Conservation (phyloP, 1,140 invertebrate species). For the Theocolax elegans region DNA sequence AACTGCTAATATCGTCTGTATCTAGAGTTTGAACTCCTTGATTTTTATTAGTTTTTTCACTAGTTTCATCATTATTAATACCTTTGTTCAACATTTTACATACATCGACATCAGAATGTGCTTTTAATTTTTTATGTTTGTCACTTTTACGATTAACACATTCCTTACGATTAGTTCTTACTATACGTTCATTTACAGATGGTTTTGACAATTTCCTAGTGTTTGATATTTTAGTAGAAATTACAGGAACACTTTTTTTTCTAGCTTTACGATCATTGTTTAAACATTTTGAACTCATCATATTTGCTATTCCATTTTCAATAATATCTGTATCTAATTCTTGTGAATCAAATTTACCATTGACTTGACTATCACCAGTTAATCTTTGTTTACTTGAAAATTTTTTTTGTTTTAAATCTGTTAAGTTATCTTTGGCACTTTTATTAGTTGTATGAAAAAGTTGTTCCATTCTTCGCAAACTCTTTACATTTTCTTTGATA, state of each 20-base stretch:
- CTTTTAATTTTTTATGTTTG: conserved; percentile 43
- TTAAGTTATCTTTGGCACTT: conserved; percentile 47
- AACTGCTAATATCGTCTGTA: conserved; percentile 47
- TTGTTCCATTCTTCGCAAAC: conserved; percentile 58
- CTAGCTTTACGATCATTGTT: conserved; percentile 19
- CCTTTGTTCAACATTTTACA: conserved; percentile 23
- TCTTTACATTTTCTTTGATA: conserved; percentile 64
- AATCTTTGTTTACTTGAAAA: background rate
- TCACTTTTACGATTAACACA: conserved; percentile 19
- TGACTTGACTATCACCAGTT: background rate
- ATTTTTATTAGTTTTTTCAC: conserved; percentile 50
- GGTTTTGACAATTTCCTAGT: conserved; percentile 33
- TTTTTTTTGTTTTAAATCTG: conserved; percentile 42
- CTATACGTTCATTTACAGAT: conserved; percentile 23
- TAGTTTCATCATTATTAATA: conserved; percentile 10
- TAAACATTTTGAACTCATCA: conserved; percentile 12
- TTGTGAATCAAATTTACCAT: background rate
- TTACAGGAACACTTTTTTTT: conserved; percentile 42
- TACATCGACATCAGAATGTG: conserved; percentile 45
- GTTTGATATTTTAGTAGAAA: conserved; percentile 14
- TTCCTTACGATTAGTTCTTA: conserved; percentile 23
- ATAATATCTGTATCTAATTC: conserved; percentile 40
- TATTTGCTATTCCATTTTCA: conserved; percentile 20
- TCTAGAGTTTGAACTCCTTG: conserved; percentile 61
- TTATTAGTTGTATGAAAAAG: conserved; percentile 51